phyloP scores from a whole-genome alignment of 2,113 vertebrate species.

The Cyanoramphus novaezelandiae region DNA sequence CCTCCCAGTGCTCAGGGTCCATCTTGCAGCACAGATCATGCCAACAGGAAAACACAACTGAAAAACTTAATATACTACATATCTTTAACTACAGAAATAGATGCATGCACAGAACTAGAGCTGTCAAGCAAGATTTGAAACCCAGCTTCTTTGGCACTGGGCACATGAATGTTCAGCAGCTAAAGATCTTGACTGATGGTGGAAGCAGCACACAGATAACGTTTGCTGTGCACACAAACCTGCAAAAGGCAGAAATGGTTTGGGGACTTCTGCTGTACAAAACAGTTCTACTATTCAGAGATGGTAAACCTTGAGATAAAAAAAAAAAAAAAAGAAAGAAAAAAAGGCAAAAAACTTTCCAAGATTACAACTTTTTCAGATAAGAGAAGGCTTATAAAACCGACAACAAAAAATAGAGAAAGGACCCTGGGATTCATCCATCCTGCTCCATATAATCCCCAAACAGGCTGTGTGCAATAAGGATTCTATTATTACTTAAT shows the following conservation, averaged over 20 bases:
- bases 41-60: not conserved
- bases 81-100: not conserved
- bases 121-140: not conserved
- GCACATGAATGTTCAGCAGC: not conserved
- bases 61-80: rapidly evolving
- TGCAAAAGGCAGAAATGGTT: not conserved
- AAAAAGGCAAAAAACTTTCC: not conserved
- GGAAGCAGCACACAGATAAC: not conserved
- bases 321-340: not conserved
- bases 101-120: not conserved
- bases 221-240: not conserved
- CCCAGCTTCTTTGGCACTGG: not conserved
- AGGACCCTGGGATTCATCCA: not conserved
- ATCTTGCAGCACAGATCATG: not conserved
- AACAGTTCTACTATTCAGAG: not conserved
- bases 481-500: conserved; percentile 36
- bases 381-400: not conserved
- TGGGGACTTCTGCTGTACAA: not conserved
- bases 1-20: not conserved
- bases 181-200: not conserved
- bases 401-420: not conserved
- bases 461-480: conserved; percentile 13
- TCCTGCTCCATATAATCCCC: not conserved
- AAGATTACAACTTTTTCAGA: not conserved
- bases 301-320: not conserved